A percentile compares a stretch with the other conserved stretches of the same genome.
Conservation (phyloP, 2,888 invertebrate species). For the Labia minor region DNA sequence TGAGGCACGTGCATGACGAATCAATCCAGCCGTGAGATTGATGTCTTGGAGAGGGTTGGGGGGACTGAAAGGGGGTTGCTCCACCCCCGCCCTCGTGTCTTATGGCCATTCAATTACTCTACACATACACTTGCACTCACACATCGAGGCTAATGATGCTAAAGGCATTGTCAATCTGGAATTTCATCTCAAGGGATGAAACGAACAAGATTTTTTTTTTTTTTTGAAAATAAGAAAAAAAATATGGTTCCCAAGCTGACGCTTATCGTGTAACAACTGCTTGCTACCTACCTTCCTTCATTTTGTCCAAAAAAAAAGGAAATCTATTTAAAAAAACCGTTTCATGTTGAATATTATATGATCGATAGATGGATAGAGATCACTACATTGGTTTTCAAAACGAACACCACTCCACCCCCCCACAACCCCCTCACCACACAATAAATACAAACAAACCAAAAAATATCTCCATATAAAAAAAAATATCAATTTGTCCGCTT, state of each 20-base stretch:
- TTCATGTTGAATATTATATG: too few species aligned
- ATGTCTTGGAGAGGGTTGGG: neutral
- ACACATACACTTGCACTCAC: neutral
- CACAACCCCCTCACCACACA: too few species aligned
- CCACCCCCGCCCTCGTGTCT: neutral
- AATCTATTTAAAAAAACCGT: neutral
- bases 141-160: neutral
- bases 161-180: conserved; percentile 2
- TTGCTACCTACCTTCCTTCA: neutral
- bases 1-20: conserved; percentile 13
- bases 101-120: conserved; percentile 2
- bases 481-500: too few species aligned
- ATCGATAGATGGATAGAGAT: too few species aligned
- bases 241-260: neutral
- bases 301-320: neutral
- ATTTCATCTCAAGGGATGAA: conserved; percentile 13
- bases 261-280: conserved; percentile 6
- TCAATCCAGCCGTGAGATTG: conserved; percentile 13
- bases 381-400: too few species aligned
- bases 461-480: too few species aligned
- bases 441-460: too few species aligned
- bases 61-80: too few species aligned
- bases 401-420: too few species aligned
- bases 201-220: neutral
- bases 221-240: neutral